Evolutionary conservation across 2,113 vertebrate species (phyloP).

Genomic region (Illadopsis cleaveri): DNA sequence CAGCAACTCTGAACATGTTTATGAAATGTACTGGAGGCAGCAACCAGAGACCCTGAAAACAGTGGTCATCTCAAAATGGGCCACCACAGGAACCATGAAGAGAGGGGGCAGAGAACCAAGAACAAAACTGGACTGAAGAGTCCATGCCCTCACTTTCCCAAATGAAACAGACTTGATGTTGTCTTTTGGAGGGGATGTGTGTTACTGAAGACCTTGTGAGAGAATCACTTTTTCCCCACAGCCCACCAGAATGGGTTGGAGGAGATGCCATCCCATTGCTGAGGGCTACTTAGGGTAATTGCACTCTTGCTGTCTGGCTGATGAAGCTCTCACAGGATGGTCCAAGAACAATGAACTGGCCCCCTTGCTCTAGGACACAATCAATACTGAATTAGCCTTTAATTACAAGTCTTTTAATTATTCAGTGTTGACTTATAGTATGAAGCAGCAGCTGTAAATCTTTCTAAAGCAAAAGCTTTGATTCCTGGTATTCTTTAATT

Average conservation of each 20-base stretch:
- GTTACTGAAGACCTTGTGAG: neutral
- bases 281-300: conserved; percentile 15
- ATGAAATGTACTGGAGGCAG: neutral
- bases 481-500: neutral
- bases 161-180: neutral
- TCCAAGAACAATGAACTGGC: neutral
- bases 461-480: conserved; percentile 16
- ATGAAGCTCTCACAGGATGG: neutral
- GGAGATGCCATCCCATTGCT: neutral
- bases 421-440: conserved; percentile 74
- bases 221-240: neutral
- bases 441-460: conserved; percentile 56
- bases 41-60: neutral
- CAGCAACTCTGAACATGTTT: neutral
- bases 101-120: neutral
- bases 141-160: neutral
- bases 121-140: neutral
- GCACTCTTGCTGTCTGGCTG: neutral
- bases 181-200: neutral
- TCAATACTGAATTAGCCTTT: conserved; percentile 80
- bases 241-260: neutral
- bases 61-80: neutral
- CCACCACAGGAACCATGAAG: neutral
- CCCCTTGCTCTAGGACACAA: conserved; percentile 63
- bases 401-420: conserved; percentile 81